Evolutionary conservation across 1,140 invertebrate species (phyloP).

Genomic region (Sipha flava): DNA sequence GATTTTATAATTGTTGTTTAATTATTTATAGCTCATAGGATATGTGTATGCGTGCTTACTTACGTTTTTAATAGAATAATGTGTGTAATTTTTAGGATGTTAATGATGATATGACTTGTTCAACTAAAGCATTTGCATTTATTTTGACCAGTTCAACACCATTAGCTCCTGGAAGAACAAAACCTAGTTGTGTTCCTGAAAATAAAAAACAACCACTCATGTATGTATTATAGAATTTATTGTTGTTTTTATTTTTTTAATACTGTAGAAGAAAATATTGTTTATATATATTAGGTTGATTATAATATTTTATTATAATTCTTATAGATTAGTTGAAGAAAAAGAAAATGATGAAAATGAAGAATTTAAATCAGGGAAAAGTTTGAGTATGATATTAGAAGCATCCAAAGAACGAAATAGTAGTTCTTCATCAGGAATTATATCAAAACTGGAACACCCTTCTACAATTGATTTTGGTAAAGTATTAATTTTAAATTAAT

Average conservation of each 20-base stretch:
- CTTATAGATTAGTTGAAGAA: not conserved
- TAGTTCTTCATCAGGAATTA: conserved; percentile 23
- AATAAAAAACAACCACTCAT: not conserved
- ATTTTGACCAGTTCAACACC: conserved; percentile 25
- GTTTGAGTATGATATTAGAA: conserved; percentile 37
- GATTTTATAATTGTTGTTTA: too few relatives aligned
- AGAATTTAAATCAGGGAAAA: not conserved
- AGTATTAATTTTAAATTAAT: too few relatives aligned
- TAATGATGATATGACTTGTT: conserved; percentile 18
- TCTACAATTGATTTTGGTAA: conserved; percentile 11
- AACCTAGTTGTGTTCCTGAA: not conserved
- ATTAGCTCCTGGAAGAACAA: not conserved
- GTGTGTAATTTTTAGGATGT: too few relatives aligned
- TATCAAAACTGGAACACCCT: not conserved
- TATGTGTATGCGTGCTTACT: too few relatives aligned
- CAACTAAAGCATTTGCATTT: conserved; percentile 27
- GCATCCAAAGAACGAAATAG: conserved; percentile 36
- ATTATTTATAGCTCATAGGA: too few relatives aligned
- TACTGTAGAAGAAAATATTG: not conserved
- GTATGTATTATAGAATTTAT: too few relatives aligned
- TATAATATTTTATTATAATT: not conserved
- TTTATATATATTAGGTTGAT: not conserved
- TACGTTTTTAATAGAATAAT: too few relatives aligned
- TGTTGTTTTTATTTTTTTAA: not conserved
- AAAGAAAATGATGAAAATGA: not conserved